Percentiles rank a stretch among this genome's conserved stretches.
Evolutionary conservation across 2,797 vertebrate genomes (phyloP).

Genomic region (Pseudotriccus pelzelni): DNA sequence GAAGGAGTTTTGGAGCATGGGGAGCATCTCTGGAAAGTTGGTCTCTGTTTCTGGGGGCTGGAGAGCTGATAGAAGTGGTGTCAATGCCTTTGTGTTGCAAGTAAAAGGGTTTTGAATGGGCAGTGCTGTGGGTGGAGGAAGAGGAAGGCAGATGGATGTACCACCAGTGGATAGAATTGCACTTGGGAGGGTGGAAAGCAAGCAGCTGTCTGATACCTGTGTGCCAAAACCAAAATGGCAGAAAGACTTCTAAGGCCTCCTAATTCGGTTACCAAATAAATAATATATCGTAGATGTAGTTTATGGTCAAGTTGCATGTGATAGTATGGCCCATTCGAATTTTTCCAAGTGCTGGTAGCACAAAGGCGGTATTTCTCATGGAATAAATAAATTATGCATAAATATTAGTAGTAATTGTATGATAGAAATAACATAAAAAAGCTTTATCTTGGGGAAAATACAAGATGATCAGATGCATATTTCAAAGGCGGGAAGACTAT

Average conservation of each 20-base stretch:
- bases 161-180: neutral
- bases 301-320: neutral
- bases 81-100: neutral
- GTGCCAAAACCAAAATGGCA: neutral
- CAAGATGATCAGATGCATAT: neutral
- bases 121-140: neutral
- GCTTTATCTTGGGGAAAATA: neutral
- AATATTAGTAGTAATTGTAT: neutral
- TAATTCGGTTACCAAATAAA: neutral
- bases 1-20: neutral
- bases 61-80: neutral
- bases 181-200: rapidly evolving
- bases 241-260: neutral
- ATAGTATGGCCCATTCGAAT: neutral
- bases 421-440: neutral
- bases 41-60: neutral
- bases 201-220: neutral
- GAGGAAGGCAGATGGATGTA: neutral
- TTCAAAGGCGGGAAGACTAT: neutral
- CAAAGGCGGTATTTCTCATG: neutral
- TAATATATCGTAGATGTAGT: neutral
- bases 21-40: neutral
- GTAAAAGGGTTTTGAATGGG: neutral
- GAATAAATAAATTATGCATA: neutral
- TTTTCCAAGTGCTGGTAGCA: neutral